A percentile compares a stretch with the other conserved stretches of the same genome.
These are phyloP conservation scores for Sorex araneus DNA, from an alignment of 2,113 vertebrate genomes.

Conservation along the genomic window DNA sequence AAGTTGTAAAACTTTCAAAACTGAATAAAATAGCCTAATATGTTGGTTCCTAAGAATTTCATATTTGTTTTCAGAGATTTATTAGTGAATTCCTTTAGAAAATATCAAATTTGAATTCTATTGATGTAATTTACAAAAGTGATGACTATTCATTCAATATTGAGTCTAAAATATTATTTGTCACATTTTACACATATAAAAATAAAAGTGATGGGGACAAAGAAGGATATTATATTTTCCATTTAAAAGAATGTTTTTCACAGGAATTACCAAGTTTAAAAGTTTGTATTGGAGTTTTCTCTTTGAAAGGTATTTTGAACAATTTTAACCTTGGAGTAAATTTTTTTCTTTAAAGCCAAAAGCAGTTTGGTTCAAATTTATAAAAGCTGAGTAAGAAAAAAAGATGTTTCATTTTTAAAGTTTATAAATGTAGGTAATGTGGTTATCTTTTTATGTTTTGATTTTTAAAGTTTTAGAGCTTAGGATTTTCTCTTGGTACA, in stretches of 20 bases:
- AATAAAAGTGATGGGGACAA: neutral
- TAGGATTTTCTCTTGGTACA: slow-evolving; percentile 66
- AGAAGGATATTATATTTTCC: slow-evolving; percentile 30
- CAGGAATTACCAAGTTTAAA: slow-evolving; percentile 74
- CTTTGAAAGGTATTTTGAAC: slow-evolving; percentile 69
- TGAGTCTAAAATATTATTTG: neutral
- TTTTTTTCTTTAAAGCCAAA: slow-evolving; percentile 51
- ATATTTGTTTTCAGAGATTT: slow-evolving; percentile 41
- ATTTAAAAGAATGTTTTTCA: slow-evolving; percentile 39
- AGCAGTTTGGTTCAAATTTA: slow-evolving; percentile 67
- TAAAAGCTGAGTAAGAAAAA: slow-evolving; percentile 41
- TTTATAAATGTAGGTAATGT: slow-evolving; percentile 5
- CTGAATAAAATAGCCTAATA: neutral
- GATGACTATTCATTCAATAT: slow-evolving; percentile 42
- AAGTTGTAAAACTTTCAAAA: slow-evolving; percentile 63
- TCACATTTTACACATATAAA: slow-evolving; percentile 45
- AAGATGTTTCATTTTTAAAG: slow-evolving; percentile 48
- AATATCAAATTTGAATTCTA: slow-evolving; percentile 58
- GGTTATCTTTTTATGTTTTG: slow-evolving; percentile 2
- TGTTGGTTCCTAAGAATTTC: slow-evolving; percentile 49
- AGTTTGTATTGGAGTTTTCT: slow-evolving; percentile 55
- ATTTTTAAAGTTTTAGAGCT: slow-evolving; percentile 54
- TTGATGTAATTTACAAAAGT: slow-evolving; percentile 66
- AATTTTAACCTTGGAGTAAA: slow-evolving; percentile 66
- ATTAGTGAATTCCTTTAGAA: slow-evolving; percentile 54